Conservation (phyloP, 2,113 vertebrate genomes). For the Bambusicola thoracicus region DNA sequence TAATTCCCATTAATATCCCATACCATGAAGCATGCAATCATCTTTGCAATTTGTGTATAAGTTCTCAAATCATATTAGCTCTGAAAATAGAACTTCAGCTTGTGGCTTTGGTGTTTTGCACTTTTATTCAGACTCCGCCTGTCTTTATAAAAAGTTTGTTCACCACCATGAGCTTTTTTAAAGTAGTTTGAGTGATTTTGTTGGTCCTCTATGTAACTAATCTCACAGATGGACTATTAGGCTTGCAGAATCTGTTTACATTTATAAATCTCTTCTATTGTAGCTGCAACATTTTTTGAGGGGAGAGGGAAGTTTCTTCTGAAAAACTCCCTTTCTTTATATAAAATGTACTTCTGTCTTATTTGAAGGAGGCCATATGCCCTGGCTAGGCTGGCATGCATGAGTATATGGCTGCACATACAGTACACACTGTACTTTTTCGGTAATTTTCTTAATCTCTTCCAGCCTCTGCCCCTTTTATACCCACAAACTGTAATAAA, state of each 20-base stretch:
- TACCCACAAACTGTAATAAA: conserved; percentile 12
- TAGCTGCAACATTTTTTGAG: neutral
- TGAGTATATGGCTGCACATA: neutral
- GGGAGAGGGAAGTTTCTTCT: neutral
- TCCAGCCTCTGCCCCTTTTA: conserved; percentile 4
- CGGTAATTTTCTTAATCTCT: conserved; percentile 25
- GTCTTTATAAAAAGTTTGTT: neutral
- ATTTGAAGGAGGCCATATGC: neutral
- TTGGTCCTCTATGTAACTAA: conserved; percentile 1
- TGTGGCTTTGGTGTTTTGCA: neutral
- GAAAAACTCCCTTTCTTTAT: neutral
- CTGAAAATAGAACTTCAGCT: neutral
- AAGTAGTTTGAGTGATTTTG: neutral
- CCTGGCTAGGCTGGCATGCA: neutral
- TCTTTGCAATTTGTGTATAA: neutral
- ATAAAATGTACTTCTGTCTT: neutral
- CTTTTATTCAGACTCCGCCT: neutral
- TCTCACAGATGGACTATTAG: conserved; percentile 9
- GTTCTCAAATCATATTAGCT: neutral
- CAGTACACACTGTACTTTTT: neutral
- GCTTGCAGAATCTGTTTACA: conserved; percentile 12
- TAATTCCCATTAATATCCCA: neutral
- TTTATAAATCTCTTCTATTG: conserved; percentile 4
- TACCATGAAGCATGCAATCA: neutral
- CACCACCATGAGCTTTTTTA: neutral